phyloP scores from a whole-genome alignment of 2,888 invertebrate genomes.

The Temnothorax rugatulus region DNA sequence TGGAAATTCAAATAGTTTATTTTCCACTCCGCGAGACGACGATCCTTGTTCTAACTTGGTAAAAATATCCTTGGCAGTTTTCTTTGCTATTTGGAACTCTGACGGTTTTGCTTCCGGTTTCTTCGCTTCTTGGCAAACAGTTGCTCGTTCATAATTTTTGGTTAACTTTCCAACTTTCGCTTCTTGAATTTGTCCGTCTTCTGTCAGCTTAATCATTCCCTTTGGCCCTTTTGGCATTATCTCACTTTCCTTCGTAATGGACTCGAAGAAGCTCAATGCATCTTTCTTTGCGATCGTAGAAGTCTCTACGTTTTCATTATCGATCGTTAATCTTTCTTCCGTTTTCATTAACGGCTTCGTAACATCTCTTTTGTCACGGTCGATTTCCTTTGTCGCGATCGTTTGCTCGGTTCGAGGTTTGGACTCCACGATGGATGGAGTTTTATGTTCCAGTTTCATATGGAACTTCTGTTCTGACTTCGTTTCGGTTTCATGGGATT shows the following conservation, averaged over 20 bases:
- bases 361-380: constrained; percentile 70
- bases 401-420: constrained; percentile 62
- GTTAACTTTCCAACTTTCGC: constrained; percentile 84
- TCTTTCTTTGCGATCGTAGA: constrained; percentile 89
- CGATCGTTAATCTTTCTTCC: constrained; percentile 75
- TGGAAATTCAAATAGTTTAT: constrained; percentile 84
- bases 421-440: constrained; percentile 79
- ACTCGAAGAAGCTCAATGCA: constrained; percentile 90
- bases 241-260: constrained; percentile 87
- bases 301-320: constrained; percentile 87
- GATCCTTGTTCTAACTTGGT: constrained; percentile 81
- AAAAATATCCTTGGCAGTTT: constrained; percentile 82
- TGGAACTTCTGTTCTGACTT: constrained; percentile 85
- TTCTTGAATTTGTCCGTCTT: constrained; percentile 80
- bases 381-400: constrained; percentile 64
- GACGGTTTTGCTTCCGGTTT: constrained; percentile 74
- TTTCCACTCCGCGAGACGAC: constrained; percentile 80
- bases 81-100: constrained; percentile 78
- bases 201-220: constrained; percentile 84
- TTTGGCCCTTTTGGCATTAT: constrained; percentile 83
- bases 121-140: constrained; percentile 81
- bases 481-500: constrained; percentile 83
- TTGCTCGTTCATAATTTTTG: constrained; percentile 83
- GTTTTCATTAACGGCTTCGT: constrained; percentile 57
- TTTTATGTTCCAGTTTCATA: constrained; percentile 85